phyloP scores from a whole-genome alignment of 2,797 vertebrate species.

The Smutsia gigantea region DNA sequence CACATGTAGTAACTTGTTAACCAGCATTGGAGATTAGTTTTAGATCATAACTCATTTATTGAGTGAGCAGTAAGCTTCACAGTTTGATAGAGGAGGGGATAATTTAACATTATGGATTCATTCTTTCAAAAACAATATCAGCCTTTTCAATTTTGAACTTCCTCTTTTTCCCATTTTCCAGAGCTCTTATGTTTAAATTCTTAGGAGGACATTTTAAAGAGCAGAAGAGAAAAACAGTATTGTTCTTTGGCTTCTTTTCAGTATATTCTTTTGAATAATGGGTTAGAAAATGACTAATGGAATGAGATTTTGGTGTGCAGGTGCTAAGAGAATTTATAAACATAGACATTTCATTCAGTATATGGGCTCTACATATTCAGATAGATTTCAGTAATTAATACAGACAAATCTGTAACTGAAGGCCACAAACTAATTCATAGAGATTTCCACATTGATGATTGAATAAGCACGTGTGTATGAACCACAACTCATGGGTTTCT shows the following conservation, averaged over 20 bases:
- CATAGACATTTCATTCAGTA: not conserved
- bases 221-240: constrained; percentile 5
- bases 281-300: not conserved
- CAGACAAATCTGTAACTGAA: not conserved
- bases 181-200: not conserved
- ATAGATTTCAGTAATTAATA: constrained; percentile 34
- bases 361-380: not conserved
- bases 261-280: not conserved
- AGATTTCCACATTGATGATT: not conserved
- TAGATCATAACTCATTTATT: constrained; percentile 53
- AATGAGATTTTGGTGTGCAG: not conserved
- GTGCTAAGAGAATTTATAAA: constrained; percentile 34
- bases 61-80: not conserved
- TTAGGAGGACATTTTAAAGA: not conserved
- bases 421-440: not conserved
- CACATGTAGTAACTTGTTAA: not conserved
- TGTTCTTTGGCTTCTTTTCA: not conserved
- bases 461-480: not conserved
- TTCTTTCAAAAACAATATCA: not conserved
- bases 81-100: not conserved
- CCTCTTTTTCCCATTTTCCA: not conserved
- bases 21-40: constrained; percentile 12
- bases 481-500: not conserved
- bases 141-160: not conserved
- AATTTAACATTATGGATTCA: not conserved